Conservation (phyloP, 2,888 invertebrate species). For the Brachyptera putata region DNA sequence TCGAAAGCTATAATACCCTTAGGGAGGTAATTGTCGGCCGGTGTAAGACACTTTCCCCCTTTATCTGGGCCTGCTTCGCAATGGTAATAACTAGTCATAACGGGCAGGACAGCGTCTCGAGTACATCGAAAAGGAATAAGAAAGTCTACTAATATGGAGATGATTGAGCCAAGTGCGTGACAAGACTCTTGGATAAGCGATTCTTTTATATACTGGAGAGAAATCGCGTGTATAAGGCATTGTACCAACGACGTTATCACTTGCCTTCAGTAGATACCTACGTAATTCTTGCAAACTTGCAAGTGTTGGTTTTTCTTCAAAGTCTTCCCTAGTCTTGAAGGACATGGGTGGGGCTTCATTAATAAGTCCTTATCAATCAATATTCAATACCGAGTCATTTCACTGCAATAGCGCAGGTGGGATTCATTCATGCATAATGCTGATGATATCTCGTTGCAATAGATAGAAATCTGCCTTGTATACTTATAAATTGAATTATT, state of each 20-base stretch:
- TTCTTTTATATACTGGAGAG: neutral
- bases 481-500: no score
- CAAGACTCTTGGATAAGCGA: constrained; percentile 2
- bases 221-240: constrained; percentile 4
- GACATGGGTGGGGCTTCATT: constrained; percentile 12
- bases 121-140: constrained; percentile 4
- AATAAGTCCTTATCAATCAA: neutral
- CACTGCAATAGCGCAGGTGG: neutral
- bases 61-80: no score
- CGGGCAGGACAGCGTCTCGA: no score
- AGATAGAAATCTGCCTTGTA: no score
- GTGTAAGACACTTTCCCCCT: no score
- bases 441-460: no score
- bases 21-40: no score
- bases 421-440: no score
- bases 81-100: no score
- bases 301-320: neutral
- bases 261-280: neutral
- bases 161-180: constrained; percentile 8
- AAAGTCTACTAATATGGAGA: constrained; percentile 5
- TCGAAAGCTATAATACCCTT: no score
- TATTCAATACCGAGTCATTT: constrained; percentile 4
- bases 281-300: no score
- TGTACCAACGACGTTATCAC: neutral
- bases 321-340: neutral